Base-by-base conservation (phyloP, 2,888 invertebrate genomes). In the Calephelis perditalis region DNA sequence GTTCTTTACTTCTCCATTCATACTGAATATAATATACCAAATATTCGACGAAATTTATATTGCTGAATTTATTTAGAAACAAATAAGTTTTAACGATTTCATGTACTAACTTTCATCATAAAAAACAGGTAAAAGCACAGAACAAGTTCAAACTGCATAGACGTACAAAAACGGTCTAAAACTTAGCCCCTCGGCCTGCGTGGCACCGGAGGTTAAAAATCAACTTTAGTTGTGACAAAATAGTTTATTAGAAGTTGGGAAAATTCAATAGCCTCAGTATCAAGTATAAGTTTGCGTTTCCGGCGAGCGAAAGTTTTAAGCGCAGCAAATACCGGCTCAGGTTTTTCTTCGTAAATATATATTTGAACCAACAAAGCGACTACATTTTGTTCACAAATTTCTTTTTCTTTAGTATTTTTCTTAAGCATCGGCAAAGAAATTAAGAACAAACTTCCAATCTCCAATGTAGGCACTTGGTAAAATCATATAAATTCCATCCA, bases 261-360 rank as follows among this genome's bases (percentile, higher is more conserved):
- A 49, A 57, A 55, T 58, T 57, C 57, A 63, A 60, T 55, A 57
- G 63, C 59, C 55, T 58, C 57, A 10, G 36, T 63, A 61, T 63
- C 62, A 59, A 47, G 57, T 60, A 52, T 45, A 47, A 43, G 52
- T 61, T 52, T 59, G 47, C 55, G 58, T 63, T 66, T 63, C 60
- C 61, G 54, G 63, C 63, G 63, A 59, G 36, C 47, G 15, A 56
- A 63, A 68, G 61, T 66, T 65, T 63, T 65, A 66, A 65, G 64
- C 67, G 62, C 61, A 65, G 63, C 60, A 64, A 65, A 68, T 63
- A 65, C 59, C 61, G 63, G 65, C 62, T 64, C 56, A 63, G 66
- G 64, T 68, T 67, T 68, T 65, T 64, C 66, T 66, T 59, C 61
- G 65, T 67, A 65, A 63, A 66, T 62, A 64, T 60, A 66, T 62